Percentiles rank a stretch among this genome's conserved stretches.
phyloP scores from a whole-genome alignment of 2,888 invertebrate species.

The Pardosa pseudoannulata region DNA sequence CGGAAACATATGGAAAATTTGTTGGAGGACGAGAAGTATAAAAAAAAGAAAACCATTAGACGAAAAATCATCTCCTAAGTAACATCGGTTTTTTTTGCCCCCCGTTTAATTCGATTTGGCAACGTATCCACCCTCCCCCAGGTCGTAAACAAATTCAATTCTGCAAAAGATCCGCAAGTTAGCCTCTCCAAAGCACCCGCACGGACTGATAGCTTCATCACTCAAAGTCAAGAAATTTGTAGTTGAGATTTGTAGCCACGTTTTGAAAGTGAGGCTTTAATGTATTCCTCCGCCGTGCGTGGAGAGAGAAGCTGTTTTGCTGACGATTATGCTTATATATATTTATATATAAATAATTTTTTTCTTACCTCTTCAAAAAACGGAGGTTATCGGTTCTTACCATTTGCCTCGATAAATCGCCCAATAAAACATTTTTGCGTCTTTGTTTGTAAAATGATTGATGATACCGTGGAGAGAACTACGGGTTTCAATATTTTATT shows the following conservation, averaged over 20 bases:
- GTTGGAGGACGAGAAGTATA: no score
- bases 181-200: not conserved
- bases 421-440: not conserved
- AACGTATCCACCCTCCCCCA: not conserved
- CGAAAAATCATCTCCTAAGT: not conserved
- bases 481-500: not conserved
- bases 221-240: slow-evolving; percentile 59
- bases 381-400: not conserved
- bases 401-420: slow-evolving; percentile 3
- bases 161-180: not conserved
- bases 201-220: slow-evolving; percentile 35
- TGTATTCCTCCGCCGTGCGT: slow-evolving; percentile 24
- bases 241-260: slow-evolving; percentile 38
- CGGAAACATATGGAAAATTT: no score
- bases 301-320: slow-evolving; percentile 6
- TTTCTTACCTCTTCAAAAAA: no score
- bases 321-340: slow-evolving; percentile 42
- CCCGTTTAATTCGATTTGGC: slow-evolving; percentile 14
- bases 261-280: slow-evolving; percentile 25
- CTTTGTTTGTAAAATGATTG: slow-evolving; percentile 9
- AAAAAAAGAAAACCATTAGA: not conserved
- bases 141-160: slow-evolving; percentile 1
- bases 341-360: no score
- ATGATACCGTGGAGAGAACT: not conserved
- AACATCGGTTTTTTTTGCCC: slow-evolving; percentile 11